These are phyloP conservation scores for Machimus atricapillus DNA, from an alignment of 2,888 invertebrate genomes.

Conservation along the genomic window DNA sequence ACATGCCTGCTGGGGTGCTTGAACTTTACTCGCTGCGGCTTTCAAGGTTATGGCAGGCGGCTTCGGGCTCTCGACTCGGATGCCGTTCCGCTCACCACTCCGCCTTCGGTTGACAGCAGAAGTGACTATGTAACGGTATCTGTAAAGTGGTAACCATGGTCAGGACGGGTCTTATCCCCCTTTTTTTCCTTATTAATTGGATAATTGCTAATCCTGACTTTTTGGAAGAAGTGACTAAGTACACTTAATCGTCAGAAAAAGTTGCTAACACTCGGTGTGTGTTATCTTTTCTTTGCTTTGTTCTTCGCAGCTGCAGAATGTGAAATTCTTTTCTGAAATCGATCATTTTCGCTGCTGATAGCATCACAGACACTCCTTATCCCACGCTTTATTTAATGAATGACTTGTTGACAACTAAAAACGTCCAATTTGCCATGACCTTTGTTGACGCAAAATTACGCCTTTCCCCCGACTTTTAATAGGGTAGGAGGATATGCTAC, in stretches of 20 bases:
- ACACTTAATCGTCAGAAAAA: background rate
- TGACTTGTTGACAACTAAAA: too few relatives aligned
- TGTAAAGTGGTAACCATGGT: background rate
- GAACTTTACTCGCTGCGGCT: constrained; percentile 27
- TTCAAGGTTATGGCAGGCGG: constrained; percentile 16
- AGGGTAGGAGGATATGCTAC: too few relatives aligned
- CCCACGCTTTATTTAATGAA: background rate
- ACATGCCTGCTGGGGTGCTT: constrained; percentile 29
- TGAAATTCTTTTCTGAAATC: background rate
- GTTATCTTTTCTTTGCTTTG: background rate
- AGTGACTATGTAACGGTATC: background rate
- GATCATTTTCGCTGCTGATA: background rate
- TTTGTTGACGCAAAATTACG: too few relatives aligned
- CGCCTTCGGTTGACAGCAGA: background rate
- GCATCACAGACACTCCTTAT: background rate
- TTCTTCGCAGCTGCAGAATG: background rate
- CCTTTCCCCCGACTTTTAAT: too few relatives aligned
- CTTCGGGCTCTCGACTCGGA: background rate
- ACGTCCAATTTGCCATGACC: too few relatives aligned
- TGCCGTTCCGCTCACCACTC: background rate
- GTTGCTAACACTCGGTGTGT: background rate
- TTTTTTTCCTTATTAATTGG: background rate
- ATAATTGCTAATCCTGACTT: background rate
- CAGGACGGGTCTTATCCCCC: background rate
- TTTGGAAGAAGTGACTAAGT: background rate